A percentile compares a stretch with the other conserved stretches of the same genome.
Conservation (phyloP, 2,888 invertebrate genomes). For the Volucella inanis region DNA sequence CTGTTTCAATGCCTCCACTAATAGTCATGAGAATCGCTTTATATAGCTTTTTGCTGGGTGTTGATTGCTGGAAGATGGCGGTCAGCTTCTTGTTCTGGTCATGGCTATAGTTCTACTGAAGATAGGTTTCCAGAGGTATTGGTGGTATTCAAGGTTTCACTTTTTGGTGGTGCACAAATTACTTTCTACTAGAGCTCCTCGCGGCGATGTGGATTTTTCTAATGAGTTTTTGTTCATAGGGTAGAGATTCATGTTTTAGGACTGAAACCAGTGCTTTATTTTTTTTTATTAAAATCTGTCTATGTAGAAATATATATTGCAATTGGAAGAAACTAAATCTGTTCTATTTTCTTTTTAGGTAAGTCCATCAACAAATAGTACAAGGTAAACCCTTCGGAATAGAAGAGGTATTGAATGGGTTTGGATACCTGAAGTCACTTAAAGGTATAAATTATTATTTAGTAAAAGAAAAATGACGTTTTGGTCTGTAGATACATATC, state of each 20-base stretch:
- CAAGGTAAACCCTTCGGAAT: too few relatives aligned
- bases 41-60: conserved; percentile 48
- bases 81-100: conserved; percentile 1
- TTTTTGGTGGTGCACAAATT: neutral
- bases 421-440: too few relatives aligned
- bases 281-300: too few relatives aligned
- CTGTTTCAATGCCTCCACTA: conserved; percentile 39
- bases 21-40: conserved; percentile 64
- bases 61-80: conserved; percentile 48
- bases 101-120: conserved; percentile 4
- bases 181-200: neutral
- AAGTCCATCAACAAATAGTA: neutral
- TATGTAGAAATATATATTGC: too few relatives aligned
- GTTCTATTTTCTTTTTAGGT: conserved; percentile 12
- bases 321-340: neutral
- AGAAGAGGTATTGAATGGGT: too few relatives aligned
- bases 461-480: too few relatives aligned
- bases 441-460: too few relatives aligned
- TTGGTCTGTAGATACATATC: too few relatives aligned
- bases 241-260: neutral
- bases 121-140: conserved; percentile 31
- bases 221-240: conserved; percentile 45
- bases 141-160: conserved; percentile 3
- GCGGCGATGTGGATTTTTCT: conserved; percentile 1
- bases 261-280: too few relatives aligned